Base-by-base conservation (phyloP, 2,888 invertebrate genomes). In the Heliconius ismenius region DNA sequence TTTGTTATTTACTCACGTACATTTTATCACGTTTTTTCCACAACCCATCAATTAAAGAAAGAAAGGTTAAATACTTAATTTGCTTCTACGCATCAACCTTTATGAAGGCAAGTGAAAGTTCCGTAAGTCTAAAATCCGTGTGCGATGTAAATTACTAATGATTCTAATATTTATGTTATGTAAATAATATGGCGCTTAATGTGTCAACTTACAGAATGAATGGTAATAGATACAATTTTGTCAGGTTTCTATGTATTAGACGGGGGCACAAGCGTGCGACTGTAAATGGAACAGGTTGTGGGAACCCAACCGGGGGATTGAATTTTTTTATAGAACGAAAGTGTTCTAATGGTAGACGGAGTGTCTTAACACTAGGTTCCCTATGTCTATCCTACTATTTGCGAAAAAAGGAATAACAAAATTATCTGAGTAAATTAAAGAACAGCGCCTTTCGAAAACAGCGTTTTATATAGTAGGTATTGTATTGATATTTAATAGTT, bases 71-170 rank as follows among this genome's bases (percentile, higher is more conserved):
- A 70, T 58, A 43, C 67, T 69, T 62, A 74, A 54, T 54, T 72
- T 72, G 36, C 75, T 75, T 72, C 10, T 62, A 72, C 15, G 36
- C 10, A 60, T 60, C 69, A 63, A 75, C 77, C 64, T 75, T 77
- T 73, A 60, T 60, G 58, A 36, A 70, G 69, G 24, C 69, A 39
- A 73, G 77, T 69, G 77, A 77, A 77, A 77, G 77, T 70, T 54
- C 60, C 54, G 67, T 63, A 73, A 73, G 24, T 26, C 39, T 62
- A 26, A 73, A 62, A 62, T 62, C 39, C 26, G 39, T n/a, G 11
- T 73, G 62, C 26, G 73, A 26, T 73, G 39, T 60, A 62, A 60
- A 73, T 73, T 21, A 39, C 73, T 73, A 73, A 73, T 73, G 18
- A 62, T 60, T 73, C 28, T 24, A 73, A 39, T 62, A 39, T 73